Evolutionary conservation across 2,888 invertebrate species (phyloP), one percentile per base, ranked within the genome.

Genomic region (Geophilus truncorum): DNA sequence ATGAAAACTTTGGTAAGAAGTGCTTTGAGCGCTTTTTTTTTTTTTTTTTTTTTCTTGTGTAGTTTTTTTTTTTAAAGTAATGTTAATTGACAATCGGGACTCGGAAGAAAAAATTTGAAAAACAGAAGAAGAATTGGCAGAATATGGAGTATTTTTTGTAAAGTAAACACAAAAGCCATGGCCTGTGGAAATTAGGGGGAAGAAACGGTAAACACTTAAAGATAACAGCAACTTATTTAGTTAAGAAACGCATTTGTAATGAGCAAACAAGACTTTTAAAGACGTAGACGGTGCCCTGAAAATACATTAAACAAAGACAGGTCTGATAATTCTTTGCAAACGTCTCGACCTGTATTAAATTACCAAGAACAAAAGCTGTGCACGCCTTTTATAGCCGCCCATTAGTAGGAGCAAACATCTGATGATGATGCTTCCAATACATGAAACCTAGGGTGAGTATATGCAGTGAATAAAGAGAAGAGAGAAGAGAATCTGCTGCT

Each of bases 1-100:
- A 62, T 62, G 62, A 62, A 62, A 62, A 15, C 62, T 62, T 62
- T 62, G 62, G 62, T 62, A 62, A 62, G 62, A 62, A 62, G 62
- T 25, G 62, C 62, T 62, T 62, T 62, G 12, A 62, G 57, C 25
- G n/a, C 15, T 45, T 4, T 4, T 45, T 45, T 32, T 9, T 32
- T 9, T 9, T 9, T 32, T 62, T 62, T 62, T 62, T 62, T 15
- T 23, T 3, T 25, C 2, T 62, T 5, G 10, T 62, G 7, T 4
- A 12, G 62, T 9, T n/a, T n/a, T 23, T 3, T 25, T 5, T 62
- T 5, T 28, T 62, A 23, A 21, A 12, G 62, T 9, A 25, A 62
- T 62, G 62, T 62, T 62, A 62, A 62, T 62, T 62, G 62, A 62
- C 62, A 62, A 62, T 25, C 7, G 23, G 25, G 9, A n/a, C n/a